phyloP scores from a whole-genome alignment of 2,888 invertebrate species.

The Volucella inflata region DNA sequence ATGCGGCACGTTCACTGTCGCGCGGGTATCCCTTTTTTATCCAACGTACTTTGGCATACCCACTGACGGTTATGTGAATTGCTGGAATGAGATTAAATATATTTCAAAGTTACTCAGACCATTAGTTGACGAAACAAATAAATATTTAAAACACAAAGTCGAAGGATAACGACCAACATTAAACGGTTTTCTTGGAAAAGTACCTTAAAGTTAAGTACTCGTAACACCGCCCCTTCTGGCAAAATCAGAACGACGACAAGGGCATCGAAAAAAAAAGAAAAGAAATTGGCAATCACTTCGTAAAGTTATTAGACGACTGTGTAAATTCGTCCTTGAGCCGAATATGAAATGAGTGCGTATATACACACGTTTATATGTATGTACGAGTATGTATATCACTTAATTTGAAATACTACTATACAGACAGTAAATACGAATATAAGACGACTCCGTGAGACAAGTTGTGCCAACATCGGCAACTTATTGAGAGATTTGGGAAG shows the following conservation, averaged over 20 bases:
- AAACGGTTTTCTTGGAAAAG: neutral
- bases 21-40: constrained; percentile 83
- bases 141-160: neutral
- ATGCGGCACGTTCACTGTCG: constrained; percentile 83
- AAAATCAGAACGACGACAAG: neutral
- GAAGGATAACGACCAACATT: neutral
- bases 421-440: neutral
- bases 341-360: constrained; percentile 35
- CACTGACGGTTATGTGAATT: constrained; percentile 83
- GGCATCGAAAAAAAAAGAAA: neutral
- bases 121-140: neutral
- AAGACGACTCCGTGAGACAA: neutral
- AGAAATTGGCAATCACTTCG: constrained; percentile 42
- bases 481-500: too few species aligned
- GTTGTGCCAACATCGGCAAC: too few species aligned
- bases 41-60: constrained; percentile 83
- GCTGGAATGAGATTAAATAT: constrained; percentile 81
- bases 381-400: neutral
- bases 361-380: neutral
- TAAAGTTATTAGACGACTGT: constrained; percentile 49
- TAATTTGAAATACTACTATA: neutral
- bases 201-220: neutral
- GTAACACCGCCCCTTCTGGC: neutral
- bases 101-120: neutral
- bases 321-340: constrained; percentile 38